These are phyloP conservation scores for Drosophila orena DNA, from an alignment of 1,140 invertebrate genomes.

Conservation along the genomic window DNA sequence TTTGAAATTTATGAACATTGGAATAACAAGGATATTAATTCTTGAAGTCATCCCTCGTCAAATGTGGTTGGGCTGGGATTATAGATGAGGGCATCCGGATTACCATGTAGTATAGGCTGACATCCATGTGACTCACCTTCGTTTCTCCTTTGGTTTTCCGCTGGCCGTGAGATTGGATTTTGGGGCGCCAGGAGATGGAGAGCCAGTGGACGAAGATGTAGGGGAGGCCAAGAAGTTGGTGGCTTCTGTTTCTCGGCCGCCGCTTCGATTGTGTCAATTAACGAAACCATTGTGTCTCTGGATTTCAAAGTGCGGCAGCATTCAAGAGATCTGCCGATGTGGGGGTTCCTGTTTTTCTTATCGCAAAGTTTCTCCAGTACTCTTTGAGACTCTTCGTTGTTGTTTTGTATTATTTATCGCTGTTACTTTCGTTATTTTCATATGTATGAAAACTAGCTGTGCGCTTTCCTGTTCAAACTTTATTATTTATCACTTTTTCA, in stretches of 20 bases:
- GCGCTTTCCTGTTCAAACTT: slow-evolving; percentile 29
- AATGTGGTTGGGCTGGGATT: too few species aligned
- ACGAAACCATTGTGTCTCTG: slow-evolving; percentile 77
- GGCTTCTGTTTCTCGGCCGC: slow-evolving; percentile 62
- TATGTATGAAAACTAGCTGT: slow-evolving; percentile 39
- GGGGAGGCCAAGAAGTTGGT: slow-evolving; percentile 3
- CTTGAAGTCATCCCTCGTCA: too few species aligned
- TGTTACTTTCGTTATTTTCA: slow-evolving; percentile 44
- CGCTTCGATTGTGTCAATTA: slow-evolving; percentile 76
- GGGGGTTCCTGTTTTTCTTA: slow-evolving; percentile 44
- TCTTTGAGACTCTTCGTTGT: slow-evolving; percentile 64
- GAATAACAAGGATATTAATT: too few species aligned
- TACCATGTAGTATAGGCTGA: background rate
- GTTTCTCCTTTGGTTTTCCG: slow-evolving; percentile 82
- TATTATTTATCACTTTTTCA: slow-evolving; percentile 53
- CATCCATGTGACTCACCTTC: slow-evolving; percentile 62
- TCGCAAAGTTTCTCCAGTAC: slow-evolving; percentile 44
- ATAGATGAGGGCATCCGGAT: background rate
- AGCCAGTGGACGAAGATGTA: slow-evolving; percentile 1
- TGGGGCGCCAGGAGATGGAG: slow-evolving; percentile 3
- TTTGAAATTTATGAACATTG: too few species aligned
- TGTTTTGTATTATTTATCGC: slow-evolving; percentile 37
- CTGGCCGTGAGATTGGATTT: slow-evolving; percentile 64
- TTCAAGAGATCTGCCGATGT: slow-evolving; percentile 60
- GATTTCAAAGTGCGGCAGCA: slow-evolving; percentile 66